A percentile compares a stretch with the other conserved stretches of the same genome.
These are phyloP conservation scores for Sebastes iracundus DNA, from an alignment of 2,797 vertebrate species.

Conservation along the genomic window DNA sequence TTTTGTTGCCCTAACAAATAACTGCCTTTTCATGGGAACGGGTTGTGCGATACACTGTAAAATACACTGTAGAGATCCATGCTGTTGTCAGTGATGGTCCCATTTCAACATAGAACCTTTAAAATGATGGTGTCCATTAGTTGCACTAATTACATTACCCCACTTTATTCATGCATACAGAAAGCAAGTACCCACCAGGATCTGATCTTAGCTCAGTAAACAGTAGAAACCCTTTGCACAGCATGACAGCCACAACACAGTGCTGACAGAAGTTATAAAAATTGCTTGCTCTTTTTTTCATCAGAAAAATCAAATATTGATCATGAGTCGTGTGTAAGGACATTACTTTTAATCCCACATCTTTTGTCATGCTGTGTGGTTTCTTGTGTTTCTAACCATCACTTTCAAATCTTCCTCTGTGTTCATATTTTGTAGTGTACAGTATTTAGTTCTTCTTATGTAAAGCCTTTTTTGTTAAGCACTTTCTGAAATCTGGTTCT, in stretches of 20 bases:
- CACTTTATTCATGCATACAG: background rate
- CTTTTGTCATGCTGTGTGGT: conserved; percentile 32
- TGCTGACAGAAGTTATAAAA: background rate
- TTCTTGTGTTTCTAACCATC: conserved; percentile 53
- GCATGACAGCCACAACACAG: background rate
- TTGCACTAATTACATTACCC: background rate
- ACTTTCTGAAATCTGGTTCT: conserved; percentile 46
- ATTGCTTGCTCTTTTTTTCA: background rate
- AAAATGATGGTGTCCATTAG: background rate
- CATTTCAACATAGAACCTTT: background rate
- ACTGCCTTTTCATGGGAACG: no score
- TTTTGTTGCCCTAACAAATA: fast-evolving
- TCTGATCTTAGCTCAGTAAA: background rate
- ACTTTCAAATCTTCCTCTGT: conserved; percentile 20
- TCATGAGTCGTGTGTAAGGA: background rate
- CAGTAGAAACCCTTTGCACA: background rate
- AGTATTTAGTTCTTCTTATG: conserved; percentile 24
- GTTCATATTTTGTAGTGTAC: conserved; percentile 18
- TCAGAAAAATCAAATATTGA: background rate
- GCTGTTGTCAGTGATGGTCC: background rate
- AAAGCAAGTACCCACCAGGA: background rate
- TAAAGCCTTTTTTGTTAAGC: conserved; percentile 24
- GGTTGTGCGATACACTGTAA: background rate
- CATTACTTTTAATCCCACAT: background rate
- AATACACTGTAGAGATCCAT: background rate